phyloP scores from a whole-genome alignment of 2,113 vertebrate genomes.

The Falco punctatus region DNA sequence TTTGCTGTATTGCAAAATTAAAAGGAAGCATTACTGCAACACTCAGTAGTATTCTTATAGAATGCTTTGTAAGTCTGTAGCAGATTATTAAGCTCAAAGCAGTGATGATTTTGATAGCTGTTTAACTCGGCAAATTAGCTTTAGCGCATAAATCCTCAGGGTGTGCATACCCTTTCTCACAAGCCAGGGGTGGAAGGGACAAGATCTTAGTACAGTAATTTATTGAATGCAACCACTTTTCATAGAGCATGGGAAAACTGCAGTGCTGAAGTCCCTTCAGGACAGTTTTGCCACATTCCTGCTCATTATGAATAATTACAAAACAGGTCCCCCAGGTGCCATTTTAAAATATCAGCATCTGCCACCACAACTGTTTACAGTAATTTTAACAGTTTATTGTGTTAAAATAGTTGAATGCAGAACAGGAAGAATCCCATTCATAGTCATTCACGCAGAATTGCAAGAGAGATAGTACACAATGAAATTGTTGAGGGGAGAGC shows the following conservation, averaged over 20 bases:
- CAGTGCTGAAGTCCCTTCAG: not conserved
- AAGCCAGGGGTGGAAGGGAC: not conserved
- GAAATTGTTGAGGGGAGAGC: not conserved
- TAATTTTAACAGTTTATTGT: not conserved
- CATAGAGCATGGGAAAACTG: not conserved
- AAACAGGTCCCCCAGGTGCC: not conserved
- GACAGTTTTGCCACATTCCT: not conserved
- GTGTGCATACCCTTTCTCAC: not conserved
- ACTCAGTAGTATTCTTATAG: not conserved
- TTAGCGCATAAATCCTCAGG: not conserved
- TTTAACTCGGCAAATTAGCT: conserved; percentile 13
- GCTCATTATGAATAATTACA: not conserved
- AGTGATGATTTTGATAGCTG: conserved; percentile 11
- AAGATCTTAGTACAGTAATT: not conserved
- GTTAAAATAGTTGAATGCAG: not conserved
- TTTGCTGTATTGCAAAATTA: conserved; percentile 31
- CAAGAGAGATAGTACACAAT: not conserved
- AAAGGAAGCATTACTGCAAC: not conserved
- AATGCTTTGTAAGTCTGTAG: not conserved
- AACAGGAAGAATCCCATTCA: not conserved
- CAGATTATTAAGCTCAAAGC: conserved; percentile 1
- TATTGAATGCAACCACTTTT: not conserved
- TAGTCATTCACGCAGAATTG: not conserved
- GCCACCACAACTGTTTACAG: not conserved
- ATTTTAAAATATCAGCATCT: conserved; percentile 11